Evolutionary conservation across 1,140 invertebrate genomes (phyloP).

Genomic region (Sarcophaga peregrina): DNA sequence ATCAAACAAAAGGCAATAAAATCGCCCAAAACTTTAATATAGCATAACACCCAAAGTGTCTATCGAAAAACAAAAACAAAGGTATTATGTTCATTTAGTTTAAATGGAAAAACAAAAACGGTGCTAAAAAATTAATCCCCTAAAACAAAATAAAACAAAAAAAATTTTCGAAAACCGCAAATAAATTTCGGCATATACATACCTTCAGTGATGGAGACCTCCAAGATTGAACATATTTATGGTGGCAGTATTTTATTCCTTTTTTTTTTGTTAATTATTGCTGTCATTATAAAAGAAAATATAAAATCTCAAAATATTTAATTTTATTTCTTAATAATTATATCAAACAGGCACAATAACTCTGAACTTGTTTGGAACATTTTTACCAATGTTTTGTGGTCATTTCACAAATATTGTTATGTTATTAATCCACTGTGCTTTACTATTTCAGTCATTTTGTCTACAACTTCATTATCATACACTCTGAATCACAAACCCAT

Average conservation of each 20-base stretch:
- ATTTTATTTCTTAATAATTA: conserved; percentile 64
- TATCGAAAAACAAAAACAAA: conserved; percentile 60
- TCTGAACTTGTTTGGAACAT: no score
- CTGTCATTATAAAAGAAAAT: not conserved
- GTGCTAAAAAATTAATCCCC: conserved; percentile 28
- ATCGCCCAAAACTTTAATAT: conserved; percentile 9
- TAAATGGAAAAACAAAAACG: not conserved
- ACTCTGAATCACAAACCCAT: no score
- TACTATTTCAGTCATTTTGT: no score
- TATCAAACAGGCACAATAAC: not conserved
- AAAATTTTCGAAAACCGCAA: conserved; percentile 56
- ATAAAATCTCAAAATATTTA: conserved; percentile 35
- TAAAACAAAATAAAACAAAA: conserved; percentile 52
- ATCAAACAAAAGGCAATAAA: conserved; percentile 47
- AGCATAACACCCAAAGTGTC: conserved; percentile 61
- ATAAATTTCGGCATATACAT: conserved; percentile 63
- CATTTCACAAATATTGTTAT: no score
- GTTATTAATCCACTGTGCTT: no score
- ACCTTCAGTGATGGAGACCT: no score
- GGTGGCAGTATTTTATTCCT: no score
- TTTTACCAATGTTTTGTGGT: no score
- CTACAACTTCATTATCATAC: no score
- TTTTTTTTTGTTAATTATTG: not conserved
- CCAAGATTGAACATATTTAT: no score
- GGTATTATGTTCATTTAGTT: conserved; percentile 5